These are phyloP conservation scores for Alexandromys fortis DNA, from an alignment of 2,113 vertebrate genomes.

Conservation along the genomic window DNA sequence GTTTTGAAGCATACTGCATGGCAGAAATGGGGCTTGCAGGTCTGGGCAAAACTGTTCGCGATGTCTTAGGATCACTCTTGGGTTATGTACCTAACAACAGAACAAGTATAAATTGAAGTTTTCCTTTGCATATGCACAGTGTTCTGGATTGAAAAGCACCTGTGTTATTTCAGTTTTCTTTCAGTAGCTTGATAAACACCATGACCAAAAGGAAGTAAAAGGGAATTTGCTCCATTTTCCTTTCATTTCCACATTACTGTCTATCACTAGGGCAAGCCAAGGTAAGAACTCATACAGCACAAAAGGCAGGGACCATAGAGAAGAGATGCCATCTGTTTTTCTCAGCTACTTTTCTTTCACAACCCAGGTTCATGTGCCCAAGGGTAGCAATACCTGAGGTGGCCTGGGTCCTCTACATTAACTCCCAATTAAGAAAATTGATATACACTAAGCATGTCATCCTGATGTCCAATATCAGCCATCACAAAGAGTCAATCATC, in stretches of 20 bases:
- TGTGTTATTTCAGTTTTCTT: not conserved
- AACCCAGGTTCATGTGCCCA: not conserved
- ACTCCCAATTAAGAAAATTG: not conserved
- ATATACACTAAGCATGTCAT: not conserved
- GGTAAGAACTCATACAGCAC: not conserved
- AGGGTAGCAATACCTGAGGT: not conserved
- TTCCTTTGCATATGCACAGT: not conserved
- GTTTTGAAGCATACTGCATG: rapidly evolving
- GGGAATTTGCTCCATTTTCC: not conserved
- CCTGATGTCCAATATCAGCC: not conserved
- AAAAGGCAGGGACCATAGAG: not conserved
- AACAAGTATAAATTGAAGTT: not conserved
- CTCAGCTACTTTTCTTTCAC: not conserved
- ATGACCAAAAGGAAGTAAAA: not conserved
- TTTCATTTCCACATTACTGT: not conserved
- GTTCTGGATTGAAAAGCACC: not conserved
- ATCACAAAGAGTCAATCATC: not conserved
- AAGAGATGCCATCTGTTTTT: not conserved
- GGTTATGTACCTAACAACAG: not conserved
- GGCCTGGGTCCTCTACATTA: not conserved
- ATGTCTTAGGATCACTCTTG: not conserved
- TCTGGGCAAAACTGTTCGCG: rapidly evolving
- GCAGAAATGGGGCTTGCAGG: rapidly evolving
- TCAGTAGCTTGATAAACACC: not conserved
- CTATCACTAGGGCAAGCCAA: not conserved